Evolutionary conservation across 2,113 vertebrate species (phyloP).

Genomic region (Hippoglossus stenolepis): DNA sequence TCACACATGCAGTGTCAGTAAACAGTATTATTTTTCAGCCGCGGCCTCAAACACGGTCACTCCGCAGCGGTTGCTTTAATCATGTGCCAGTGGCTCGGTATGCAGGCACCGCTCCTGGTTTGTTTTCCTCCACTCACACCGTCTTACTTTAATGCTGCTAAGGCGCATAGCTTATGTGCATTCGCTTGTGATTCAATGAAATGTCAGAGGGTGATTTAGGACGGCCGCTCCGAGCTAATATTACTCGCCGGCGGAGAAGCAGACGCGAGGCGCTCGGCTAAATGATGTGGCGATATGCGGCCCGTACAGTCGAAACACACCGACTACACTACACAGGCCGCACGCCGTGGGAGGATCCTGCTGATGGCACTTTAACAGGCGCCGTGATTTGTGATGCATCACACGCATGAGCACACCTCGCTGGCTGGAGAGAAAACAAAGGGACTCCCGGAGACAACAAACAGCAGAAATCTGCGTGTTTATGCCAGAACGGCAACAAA

Average conservation of each 20-base stretch:
- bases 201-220: conserved; percentile 66
- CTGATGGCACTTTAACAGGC: conserved; percentile 51
- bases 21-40: not conserved
- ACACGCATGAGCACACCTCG: conserved; percentile 57
- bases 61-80: conserved; percentile 7
- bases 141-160: conserved; percentile 30
- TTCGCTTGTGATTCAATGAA: conserved; percentile 63
- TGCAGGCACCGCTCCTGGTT: conserved; percentile 1
- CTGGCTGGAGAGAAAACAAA: conserved; percentile 52
- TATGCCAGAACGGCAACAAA: conserved; percentile 44
- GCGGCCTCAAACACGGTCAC: too few relatives aligned
- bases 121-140: conserved; percentile 40
- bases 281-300: conserved; percentile 41
- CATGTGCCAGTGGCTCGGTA: not conserved
- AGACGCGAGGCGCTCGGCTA: conserved; percentile 24
- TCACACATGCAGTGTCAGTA: not conserved
- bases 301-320: conserved; percentile 29
- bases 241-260: conserved; percentile 49
- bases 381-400: conserved; percentile 56
- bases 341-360: conserved; percentile 40
- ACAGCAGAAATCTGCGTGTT: conserved; percentile 46
- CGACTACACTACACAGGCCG: not conserved
- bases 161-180: conserved; percentile 43
- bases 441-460: conserved; percentile 45
- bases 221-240: conserved; percentile 47